These are phyloP conservation scores for Cyanistes caeruleus DNA, from an alignment of 2,113 vertebrate genomes.

Conservation along the genomic window DNA sequence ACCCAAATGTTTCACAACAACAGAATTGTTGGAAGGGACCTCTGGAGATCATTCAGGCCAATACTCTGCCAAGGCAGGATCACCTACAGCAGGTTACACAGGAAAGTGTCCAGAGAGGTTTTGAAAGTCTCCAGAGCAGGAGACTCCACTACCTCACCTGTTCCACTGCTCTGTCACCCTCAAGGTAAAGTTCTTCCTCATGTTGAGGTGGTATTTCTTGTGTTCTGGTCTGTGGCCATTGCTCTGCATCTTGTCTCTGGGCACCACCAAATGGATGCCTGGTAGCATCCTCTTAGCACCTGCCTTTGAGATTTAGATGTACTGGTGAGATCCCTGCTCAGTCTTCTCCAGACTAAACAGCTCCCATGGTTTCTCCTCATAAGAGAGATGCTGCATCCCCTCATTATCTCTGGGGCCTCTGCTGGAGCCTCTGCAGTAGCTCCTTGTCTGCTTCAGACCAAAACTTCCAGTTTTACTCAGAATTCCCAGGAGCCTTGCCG, in stretches of 20 bases:
- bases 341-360: not conserved
- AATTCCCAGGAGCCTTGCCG: not conserved
- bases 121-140: not conserved
- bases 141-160: accelerated
- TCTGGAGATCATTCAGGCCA: not conserved
- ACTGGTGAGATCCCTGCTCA: not conserved
- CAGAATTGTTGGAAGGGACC: not conserved
- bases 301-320: not conserved
- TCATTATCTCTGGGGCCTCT: not conserved
- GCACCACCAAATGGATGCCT: not conserved
- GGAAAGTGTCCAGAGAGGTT: not conserved
- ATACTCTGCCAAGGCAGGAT: not conserved
- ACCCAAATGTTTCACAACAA: not conserved
- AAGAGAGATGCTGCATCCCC: not conserved
- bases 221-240: not conserved
- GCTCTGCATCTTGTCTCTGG: not conserved
- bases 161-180: not conserved
- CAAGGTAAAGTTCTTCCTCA: not conserved
- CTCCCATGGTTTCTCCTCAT: not conserved
- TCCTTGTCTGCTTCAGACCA: not conserved
- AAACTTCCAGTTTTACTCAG: not conserved
- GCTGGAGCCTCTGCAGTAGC: not conserved
- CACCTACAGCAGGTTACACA: not conserved
- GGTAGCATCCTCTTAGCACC: not conserved
- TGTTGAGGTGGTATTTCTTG: not conserved